Evolutionary conservation across 1,140 invertebrate genomes (phyloP).

Genomic region (Charaxes varanes): DNA sequence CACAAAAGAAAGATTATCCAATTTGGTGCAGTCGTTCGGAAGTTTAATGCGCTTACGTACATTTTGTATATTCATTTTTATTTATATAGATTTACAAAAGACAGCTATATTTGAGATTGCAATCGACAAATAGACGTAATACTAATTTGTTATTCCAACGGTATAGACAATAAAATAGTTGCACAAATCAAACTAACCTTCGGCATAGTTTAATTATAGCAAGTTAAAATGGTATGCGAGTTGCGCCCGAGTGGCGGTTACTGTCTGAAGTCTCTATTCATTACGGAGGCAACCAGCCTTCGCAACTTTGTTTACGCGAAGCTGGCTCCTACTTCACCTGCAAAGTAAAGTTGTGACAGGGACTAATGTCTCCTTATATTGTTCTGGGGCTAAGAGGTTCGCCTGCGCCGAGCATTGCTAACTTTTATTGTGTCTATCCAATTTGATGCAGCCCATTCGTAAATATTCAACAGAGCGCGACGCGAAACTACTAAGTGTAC

Average conservation of each 20-base stretch:
- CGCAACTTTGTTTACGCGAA: slow-evolving; percentile 63
- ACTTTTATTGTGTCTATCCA: slow-evolving; percentile 53
- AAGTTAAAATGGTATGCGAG: slow-evolving; percentile 61
- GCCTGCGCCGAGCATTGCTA: slow-evolving; percentile 64
- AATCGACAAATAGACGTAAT: no score
- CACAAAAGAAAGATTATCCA: no score
- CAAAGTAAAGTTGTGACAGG: slow-evolving; percentile 71
- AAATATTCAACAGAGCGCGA: slow-evolving; percentile 30
- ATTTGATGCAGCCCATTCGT: slow-evolving; percentile 31
- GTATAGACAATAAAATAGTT: no score
- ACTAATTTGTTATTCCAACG: no score
- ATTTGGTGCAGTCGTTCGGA: no score
- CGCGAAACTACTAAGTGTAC: no score
- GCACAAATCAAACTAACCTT: no score
- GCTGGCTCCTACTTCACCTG: slow-evolving; percentile 64
- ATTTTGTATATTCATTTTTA: no score
- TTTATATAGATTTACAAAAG: no score
- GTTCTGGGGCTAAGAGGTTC: slow-evolving; percentile 70
- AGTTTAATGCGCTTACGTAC: no score
- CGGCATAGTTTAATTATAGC: slow-evolving; percentile 45
- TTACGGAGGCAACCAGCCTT: slow-evolving; percentile 60
- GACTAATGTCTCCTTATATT: slow-evolving; percentile 72
- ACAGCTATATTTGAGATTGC: no score
- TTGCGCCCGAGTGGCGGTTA: slow-evolving; percentile 56
- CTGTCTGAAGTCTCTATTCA: slow-evolving; percentile 66